A percentile compares a stretch with the other conserved stretches of the same genome.
These are phyloP conservation scores for Nemotelus pantherinus DNA, from an alignment of 2,888 invertebrate genomes.

Conservation along the genomic window DNA sequence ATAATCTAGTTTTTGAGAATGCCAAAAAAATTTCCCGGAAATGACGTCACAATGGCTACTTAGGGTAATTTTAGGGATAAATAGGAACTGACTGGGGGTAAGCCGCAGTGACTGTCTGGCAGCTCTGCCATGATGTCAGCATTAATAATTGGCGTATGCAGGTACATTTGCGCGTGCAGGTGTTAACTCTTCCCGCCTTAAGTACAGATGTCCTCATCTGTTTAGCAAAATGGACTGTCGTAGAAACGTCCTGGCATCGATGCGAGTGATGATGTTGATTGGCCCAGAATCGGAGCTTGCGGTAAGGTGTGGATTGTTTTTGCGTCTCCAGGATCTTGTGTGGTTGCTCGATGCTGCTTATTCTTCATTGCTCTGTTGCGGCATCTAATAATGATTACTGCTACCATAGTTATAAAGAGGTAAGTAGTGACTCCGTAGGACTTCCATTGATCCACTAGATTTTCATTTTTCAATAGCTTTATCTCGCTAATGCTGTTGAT, in stretches of 20 bases:
- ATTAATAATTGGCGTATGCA: not conserved
- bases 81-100: too few species aligned
- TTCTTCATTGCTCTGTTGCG: not conserved
- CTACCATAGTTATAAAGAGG: not conserved
- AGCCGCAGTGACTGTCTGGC: too few species aligned
- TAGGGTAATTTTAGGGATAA: too few species aligned
- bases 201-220: not conserved
- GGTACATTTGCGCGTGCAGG: not conserved
- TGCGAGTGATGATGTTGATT: not conserved
- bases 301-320: not conserved
- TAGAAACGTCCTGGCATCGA: not conserved
- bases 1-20: too few species aligned
- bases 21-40: too few species aligned
- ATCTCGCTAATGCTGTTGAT: conserved; percentile 27
- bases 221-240: not conserved
- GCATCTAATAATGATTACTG: not conserved
- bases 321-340: not conserved
- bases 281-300: not conserved
- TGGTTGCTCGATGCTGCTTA: not conserved
- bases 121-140: not conserved
- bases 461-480: not conserved
- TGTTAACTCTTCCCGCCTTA: conserved; percentile 7
- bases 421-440: not conserved
- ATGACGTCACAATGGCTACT: too few species aligned
- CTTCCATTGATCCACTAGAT: not conserved